phyloP scores from a whole-genome alignment of 2,888 invertebrate genomes.

The Drosophila setosimentum region DNA sequence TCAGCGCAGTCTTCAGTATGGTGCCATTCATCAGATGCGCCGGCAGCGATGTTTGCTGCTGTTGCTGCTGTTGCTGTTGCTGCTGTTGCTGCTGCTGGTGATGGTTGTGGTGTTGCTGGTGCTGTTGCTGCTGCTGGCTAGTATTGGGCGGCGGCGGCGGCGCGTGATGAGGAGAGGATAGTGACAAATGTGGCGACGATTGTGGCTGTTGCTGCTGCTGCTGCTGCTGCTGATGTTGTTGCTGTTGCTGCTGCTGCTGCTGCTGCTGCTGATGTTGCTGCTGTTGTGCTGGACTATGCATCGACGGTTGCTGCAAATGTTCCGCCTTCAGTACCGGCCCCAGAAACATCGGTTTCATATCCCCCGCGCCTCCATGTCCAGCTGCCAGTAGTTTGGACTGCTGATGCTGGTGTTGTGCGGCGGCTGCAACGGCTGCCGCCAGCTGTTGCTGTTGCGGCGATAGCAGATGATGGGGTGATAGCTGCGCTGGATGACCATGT shows the following conservation, averaged over 20 bases:
- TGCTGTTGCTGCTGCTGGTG: constrained; percentile 68
- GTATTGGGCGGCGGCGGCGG: constrained; percentile 75
- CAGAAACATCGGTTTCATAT: constrained; percentile 82
- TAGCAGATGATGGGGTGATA: constrained; percentile 76
- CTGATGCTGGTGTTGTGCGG: constrained; percentile 81
- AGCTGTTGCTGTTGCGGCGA: constrained; percentile 83
- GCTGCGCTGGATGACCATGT: constrained; percentile 84
- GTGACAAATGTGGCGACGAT: constrained; percentile 63
- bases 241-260: constrained; percentile 79
- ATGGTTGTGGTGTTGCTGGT: constrained; percentile 75
- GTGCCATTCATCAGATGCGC: constrained; percentile 95
- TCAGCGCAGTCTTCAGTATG: constrained; percentile 96
- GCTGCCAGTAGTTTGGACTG: constrained; percentile 76
- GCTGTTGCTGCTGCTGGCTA: constrained; percentile 73
- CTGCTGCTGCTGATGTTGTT: constrained; percentile 72
- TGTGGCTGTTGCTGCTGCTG: constrained; percentile 59
- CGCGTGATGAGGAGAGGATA: constrained; percentile 81
- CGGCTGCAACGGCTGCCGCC: constrained; percentile 81
- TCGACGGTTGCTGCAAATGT: constrained; percentile 68
- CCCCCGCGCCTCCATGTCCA: constrained; percentile 48
- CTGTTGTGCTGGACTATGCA: constrained; percentile 82
- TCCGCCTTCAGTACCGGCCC: constrained; percentile 82
- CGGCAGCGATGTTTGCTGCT: constrained; percentile 85
- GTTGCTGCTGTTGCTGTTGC: constrained; percentile 79
- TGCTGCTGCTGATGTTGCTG: constrained; percentile 76